Base-by-base conservation (phyloP, 2,797 vertebrate species). In the Acrocephalus scirpaceus region DNA sequence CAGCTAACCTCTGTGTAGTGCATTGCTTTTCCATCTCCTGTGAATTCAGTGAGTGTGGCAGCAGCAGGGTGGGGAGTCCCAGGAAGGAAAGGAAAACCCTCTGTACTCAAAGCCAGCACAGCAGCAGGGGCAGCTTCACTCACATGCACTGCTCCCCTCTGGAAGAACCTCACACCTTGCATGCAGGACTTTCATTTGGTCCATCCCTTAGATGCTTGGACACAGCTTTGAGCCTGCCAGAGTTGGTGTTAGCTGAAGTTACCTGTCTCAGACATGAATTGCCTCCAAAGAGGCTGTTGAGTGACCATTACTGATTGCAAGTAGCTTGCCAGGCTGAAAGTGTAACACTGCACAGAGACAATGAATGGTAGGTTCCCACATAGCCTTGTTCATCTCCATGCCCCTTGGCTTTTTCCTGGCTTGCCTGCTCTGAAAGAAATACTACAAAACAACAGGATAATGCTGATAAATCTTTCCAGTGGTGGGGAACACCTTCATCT, bases 31-130 rank as follows among this genome's bases (percentile, higher is more conserved):
- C 45, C 47, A 23, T 23, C 17, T 58, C 30, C 6, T 11, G 17
- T 11, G 25, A 48, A 36, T 34, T 30, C 18, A 38, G 61, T 0
- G 2, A 1, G 1, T 7, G 12, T 5, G n/a, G 62, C 50, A 34
- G 57, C 3, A 12, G 44, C 25, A 9, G 15, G 6, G 25, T 0
- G 0, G 32, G 44, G 30, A 74, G 5, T 13, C 8, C 30, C n/a
- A 13, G 45, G 13, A 71, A 48, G 19, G 26, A 34, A 34, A 74
- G 29, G n/a, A 50, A 62, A 70, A 34, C 6, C 7, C 7, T 71
- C 17, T 4, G 45, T 3, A 38, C 17, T 6, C 34, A 38, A 38
- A 85, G 16, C 25, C 80, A 48, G 23, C 3, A 0, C 17, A 51
- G 20, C 56, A 74, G 51, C 50, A 45, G 47, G 10, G 21, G 23